Percentiles rank a stretch among this genome's conserved stretches.
Conservation (phyloP, 2,797 vertebrate species). For the Tokudaia tokunoshimensis region DNA sequence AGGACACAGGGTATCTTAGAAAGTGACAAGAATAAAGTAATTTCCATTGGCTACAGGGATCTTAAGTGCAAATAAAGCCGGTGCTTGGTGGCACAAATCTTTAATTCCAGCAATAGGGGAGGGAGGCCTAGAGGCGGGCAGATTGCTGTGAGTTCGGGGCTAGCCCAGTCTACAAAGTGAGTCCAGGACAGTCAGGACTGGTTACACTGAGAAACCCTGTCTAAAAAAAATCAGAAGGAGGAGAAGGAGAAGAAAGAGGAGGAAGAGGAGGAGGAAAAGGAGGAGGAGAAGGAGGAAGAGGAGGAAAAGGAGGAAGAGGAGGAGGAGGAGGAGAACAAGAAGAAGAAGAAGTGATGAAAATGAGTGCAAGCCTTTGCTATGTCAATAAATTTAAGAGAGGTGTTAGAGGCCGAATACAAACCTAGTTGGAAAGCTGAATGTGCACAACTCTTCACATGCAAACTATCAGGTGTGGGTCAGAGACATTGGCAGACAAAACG, state of each 20-base stretch:
- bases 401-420: neutral
- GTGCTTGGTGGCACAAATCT: neutral
- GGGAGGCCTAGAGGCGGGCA: neutral
- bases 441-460: neutral
- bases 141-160: neutral
- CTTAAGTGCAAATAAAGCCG: neutral
- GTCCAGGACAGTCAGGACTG: neutral
- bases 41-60: neutral
- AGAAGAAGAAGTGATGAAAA: neutral
- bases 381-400: conserved; percentile 3
- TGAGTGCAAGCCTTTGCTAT: neutral
- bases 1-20: neutral
- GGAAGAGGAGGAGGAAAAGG: too few relatives aligned
- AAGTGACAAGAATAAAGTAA: neutral
- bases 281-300: too few relatives aligned
- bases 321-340: too few relatives aligned
- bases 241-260: too few relatives aligned
- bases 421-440: neutral
- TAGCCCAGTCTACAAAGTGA: neutral
- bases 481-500: neutral
- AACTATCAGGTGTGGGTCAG: neutral
- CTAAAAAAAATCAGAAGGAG: too few relatives aligned
- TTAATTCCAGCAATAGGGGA: neutral
- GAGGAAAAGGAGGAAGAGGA: too few relatives aligned
- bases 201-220: too few relatives aligned